phyloP scores from a whole-genome alignment of 2,113 vertebrate species.

The Malurus alboscapulatus region DNA sequence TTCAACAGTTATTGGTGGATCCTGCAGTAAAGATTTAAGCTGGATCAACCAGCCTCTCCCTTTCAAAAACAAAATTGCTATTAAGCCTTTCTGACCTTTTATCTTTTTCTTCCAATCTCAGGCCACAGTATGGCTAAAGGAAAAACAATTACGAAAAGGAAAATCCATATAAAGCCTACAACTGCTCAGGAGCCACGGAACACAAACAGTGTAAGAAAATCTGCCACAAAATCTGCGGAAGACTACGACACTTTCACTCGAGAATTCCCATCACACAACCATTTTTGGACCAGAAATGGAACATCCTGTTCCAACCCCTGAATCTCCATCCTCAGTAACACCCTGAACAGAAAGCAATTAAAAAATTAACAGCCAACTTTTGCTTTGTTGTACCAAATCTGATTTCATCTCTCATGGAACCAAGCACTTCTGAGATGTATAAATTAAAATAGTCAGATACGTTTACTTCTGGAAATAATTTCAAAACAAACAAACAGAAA shows the following conservation, averaged over 20 bases:
- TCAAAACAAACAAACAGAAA: neutral
- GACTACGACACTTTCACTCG: neutral
- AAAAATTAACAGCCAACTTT: neutral
- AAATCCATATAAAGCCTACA: neutral
- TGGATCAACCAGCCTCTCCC: neutral
- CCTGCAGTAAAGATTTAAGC: neutral
- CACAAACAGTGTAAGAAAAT: neutral
- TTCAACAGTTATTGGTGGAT: neutral
- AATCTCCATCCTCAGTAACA: neutral
- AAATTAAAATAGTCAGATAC: neutral
- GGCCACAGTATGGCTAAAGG: neutral
- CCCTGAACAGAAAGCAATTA: neutral
- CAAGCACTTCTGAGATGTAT: neutral
- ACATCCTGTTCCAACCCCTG: neutral
- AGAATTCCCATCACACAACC: neutral
- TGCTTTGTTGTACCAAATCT: neutral
- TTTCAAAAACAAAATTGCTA: constrained; percentile 13
- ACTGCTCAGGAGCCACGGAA: neutral
- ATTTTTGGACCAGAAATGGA: neutral
- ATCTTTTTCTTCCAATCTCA: neutral
- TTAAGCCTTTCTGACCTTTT: neutral
- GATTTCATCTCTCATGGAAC: neutral
- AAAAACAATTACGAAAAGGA: neutral
- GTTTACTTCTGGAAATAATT: neutral
- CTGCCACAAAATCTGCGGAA: neutral